Evolutionary conservation across 2,113 vertebrate genomes (phyloP), one percentile per base, ranked within the genome.

Genomic region (Pachypanchax playfairii): DNA sequence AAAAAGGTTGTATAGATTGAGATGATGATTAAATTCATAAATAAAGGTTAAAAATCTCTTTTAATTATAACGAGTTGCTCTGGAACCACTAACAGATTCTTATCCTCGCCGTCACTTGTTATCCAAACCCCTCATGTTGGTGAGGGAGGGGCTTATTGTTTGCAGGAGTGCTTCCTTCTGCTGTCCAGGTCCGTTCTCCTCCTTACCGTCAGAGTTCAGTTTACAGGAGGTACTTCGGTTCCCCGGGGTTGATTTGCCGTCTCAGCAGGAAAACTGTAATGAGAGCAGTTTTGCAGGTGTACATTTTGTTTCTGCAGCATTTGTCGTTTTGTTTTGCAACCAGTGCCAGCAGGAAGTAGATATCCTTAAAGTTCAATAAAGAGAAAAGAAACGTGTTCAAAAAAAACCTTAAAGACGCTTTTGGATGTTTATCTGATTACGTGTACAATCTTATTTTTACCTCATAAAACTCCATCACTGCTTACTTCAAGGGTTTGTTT

Each of bases 231-330:
- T 47, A 1, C 53, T 70, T 39, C 21, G 55, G 29, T 21, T 72
- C 74, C 76, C 69, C 22, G 43, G 53, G 69, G 74, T 42, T 52
- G 22, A 38, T 54, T 1, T 55, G 65, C 67, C 58, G 48, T 57
- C 78, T 79, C 77, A 64, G 70, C 61, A 38, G 9, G 47, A 70
- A 77, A 65, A 65, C 46, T 77, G 70, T 77, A 6, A 47, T 25
- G 38, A 57, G 31, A 21, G 75, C 83, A 68, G 28, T 71, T 82
- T 46, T 77, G 82, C 82, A 83, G 72, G 72, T 79, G 75, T 29
- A 39, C 48, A 4, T 42, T 54, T 42, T 49, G 49, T 51, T 63
- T 56, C 42, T 60, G n/a, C 41, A 13, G 28, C 0, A 17, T 59
- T 56, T 6, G 21, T 35, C 18, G 6, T 59, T 76, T 36, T 69